Conservation (phyloP, 2,888 invertebrate genomes). For the Tridacna gigas region DNA sequence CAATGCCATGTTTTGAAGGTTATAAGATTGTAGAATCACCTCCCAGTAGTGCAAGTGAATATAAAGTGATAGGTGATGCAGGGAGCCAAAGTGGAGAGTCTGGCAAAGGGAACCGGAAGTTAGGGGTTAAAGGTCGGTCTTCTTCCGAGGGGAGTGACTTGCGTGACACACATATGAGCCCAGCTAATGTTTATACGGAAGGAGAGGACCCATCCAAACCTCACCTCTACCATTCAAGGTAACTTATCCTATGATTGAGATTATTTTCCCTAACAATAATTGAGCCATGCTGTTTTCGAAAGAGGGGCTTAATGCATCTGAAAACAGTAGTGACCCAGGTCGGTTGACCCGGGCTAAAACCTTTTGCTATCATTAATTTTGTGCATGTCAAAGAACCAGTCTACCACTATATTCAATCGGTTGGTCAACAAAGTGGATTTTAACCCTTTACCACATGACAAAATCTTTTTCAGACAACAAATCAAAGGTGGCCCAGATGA, state of each 20-base stretch:
- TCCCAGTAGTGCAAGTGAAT: constrained; percentile 50
- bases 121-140: constrained; percentile 44
- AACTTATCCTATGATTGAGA: not conserved
- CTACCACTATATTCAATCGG: too few species aligned
- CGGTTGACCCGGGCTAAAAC: too few species aligned
- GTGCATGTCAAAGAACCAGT: too few species aligned
- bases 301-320: too few species aligned
- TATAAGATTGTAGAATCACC: constrained; percentile 59
- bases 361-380: too few species aligned
- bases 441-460: too few species aligned
- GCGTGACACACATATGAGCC: constrained; percentile 43
- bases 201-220: constrained; percentile 35
- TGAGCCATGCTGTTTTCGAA: too few species aligned
- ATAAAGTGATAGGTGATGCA: constrained; percentile 53
- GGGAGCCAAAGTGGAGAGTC: constrained; percentile 55
- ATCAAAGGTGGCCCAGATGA: too few species aligned
- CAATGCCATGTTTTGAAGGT: constrained; percentile 53
- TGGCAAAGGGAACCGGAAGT: constrained; percentile 29
- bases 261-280: too few species aligned
- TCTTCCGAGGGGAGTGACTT: constrained; percentile 53
- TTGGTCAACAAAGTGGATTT: too few species aligned
- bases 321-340: too few species aligned
- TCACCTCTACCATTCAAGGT: constrained; percentile 53
- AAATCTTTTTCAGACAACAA: too few species aligned
- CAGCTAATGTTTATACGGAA: constrained; percentile 10